A percentile compares a stretch with the other conserved stretches of the same genome.
phyloP scores from a whole-genome alignment of 2,888 invertebrate genomes.

The Dermolepida albohirtum region DNA sequence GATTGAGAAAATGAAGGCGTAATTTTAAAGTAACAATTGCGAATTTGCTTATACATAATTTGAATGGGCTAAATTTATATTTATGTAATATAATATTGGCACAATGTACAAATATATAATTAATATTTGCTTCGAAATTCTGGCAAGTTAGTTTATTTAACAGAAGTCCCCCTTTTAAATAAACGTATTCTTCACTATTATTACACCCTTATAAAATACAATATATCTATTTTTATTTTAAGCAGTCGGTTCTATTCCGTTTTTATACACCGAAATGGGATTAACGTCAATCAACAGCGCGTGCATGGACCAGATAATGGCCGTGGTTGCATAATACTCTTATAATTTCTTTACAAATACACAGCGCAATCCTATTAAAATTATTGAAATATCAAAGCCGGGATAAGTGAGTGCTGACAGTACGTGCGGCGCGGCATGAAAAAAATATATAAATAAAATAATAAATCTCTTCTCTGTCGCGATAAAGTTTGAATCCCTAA shows the following conservation, averaged over 20 bases:
- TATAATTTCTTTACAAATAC: slow-evolving; percentile 14
- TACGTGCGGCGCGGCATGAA: slow-evolving; percentile 1
- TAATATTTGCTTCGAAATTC: no score
- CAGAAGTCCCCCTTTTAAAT: no score
- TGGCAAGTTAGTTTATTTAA: no score
- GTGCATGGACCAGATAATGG: slow-evolving; percentile 15
- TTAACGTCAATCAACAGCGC: slow-evolving; percentile 18
- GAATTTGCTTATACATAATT: no score
- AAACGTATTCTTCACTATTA: background rate
- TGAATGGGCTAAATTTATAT: no score
- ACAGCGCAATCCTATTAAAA: slow-evolving; percentile 7
- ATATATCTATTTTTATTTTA: background rate
- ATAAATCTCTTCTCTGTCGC: slow-evolving; percentile 22
- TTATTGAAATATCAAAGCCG: slow-evolving; percentile 16
- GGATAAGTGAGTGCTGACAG: slow-evolving; percentile 17
- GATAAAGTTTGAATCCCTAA: slow-evolving; percentile 23
- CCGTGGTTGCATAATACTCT: slow-evolving; percentile 7
- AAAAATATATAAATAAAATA: slow-evolving; percentile 17
- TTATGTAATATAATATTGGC: no score
- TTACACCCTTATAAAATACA: background rate
- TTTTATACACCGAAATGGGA: slow-evolving; percentile 1
- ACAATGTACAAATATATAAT: no score
- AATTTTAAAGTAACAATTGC: no score
- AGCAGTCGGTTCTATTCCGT: background rate
- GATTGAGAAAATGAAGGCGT: no score